Evolutionary conservation across 2,888 invertebrate species (phyloP), one percentile per base, ranked within the genome.

Genomic region (Teleiodes luculella): DNA sequence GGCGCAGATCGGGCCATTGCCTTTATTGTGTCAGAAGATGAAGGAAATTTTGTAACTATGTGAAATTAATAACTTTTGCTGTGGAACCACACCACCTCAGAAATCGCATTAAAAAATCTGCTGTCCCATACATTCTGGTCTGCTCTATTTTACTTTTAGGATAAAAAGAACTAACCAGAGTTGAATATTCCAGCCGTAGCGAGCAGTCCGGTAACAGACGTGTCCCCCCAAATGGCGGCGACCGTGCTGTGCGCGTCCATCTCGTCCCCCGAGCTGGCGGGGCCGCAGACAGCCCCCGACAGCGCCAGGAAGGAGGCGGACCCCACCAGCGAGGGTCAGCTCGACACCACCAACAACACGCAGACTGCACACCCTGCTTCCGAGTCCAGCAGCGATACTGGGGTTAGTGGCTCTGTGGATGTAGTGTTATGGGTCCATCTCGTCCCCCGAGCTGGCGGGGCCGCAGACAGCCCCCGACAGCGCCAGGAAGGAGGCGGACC

Each of bases 181-280:
- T 10, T 2, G 13, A 28, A 28, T 28, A 13, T 31, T 31, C 8
- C 67, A 86, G 86, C 80, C 0, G 83, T 81, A 28, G 75, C 79
- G 1, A 83, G 80, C 62, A 74, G 70, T 2, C 83, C 86, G 0
- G 74, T 69, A 53, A 62, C 77, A 1, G 85, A 81, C 43, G 62
- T 68, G 13, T 64, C 64, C 47, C 51, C 66, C 1, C 52, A 66
- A n/a, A 61, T 60, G 36, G 59, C 62, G 13, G 71, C 61, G 62
- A 68, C 62, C 16, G 73, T 65, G 28, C 70, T 90, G 13, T 80
- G 83, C 57, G 68, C 86, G 31, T 91, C 91, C 1, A 65, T 83
- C 30, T 91, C 91, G 49, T 91, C 90, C 1, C 91, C 91, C 5
- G 90, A 90, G 69, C 76, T 91, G 56, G 73, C 69, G 43, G 53